Base-by-base conservation (phyloP, 2,888 invertebrate genomes). In the Troilus luridus region DNA sequence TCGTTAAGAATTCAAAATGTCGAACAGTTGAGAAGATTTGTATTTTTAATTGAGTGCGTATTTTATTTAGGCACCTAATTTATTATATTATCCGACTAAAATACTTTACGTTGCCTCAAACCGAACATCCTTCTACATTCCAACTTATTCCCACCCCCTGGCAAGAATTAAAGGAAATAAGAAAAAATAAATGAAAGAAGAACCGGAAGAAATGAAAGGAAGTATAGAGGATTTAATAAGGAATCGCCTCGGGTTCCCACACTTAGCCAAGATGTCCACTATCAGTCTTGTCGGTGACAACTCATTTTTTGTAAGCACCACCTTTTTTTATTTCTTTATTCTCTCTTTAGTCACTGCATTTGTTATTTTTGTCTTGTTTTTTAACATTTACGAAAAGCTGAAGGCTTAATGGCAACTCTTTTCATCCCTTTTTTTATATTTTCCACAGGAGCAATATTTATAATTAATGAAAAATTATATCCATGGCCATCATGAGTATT, bases 291-390 rank as follows among this genome's bases (percentile, higher is more conserved):
- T 56, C 54, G 85, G 85, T 85, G 85, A 85, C 56, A 85, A 56
- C 85, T 85, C 85, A 85, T 85, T 85, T 85, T 85, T 85, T 85
- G 85, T 85, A 56, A 85, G 5, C 85, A 58, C 85, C 85, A 56
- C 41, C 24, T 58, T 81, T 81, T n/a, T 14, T 54, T 81, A 11
- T 85, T 56, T 85, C 56, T 85, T 56, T 19, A 77, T 77, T 41
- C 41, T 41, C 72, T 58, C 85, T 56, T 56, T 58, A 85, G 56
- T 56, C 85, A 21, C 56, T 85, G 11, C 56, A 85, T 85, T 85
- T n/a, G 56, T 21, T 19, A 54, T 81, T 19, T 56, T 21, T 27
- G 19, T 81, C 14, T 77, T 85, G 54, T 41, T 77, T 77, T 77
- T 85, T 85, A 56, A 56, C 12, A 11, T 56, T 58, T 10, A 54